Base-by-base conservation (phyloP, 2,888 invertebrate species). In the Synanthedon myopaeformis region DNA sequence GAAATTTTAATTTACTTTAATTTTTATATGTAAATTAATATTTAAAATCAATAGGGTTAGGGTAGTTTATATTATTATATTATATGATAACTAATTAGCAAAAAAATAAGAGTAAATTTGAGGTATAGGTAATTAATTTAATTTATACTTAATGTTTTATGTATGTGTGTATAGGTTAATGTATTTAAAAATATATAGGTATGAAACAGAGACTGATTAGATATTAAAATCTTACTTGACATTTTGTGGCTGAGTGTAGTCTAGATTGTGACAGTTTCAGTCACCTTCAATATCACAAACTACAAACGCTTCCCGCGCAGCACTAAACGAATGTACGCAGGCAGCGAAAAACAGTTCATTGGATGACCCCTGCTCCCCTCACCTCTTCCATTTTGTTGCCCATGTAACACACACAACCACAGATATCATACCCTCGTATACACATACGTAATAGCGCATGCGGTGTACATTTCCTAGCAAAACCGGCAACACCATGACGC, bases 181-280 rank as follows among this genome's bases (percentile, higher is more conserved):
- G 3, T 10, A 35, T 35, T 35, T 35, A 35, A 35, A 23, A 35
- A 35, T 35, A 8, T 2, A 10, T 35, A 35, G 23, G 23, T 10
- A 35, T 35, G 3, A 35, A 35, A 35, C 3, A 10, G 35, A 10
- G 10, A 35, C 10, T 35, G 2, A 35, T 35, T 35, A 10, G 10
- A 35, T 35, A 35, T 35, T 10, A 49, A 49, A 17, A 8, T 64
- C 86, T 85, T 69, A 86, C 86, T 86, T 85, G 86, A 85, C 86
- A 86, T 86, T 79, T 67, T 86, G 75, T 63, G 62, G 82, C 80
- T 81, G 82, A 82, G 74, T 82, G 77, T 81, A 77, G 76, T 74
- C 73, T 77, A 71, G 77, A 69, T 70, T 64, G 76, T 83, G 82
- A 82, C 80, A 81, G 77, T 70, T 79, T 70, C 71, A 79, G 79